phyloP scores from a whole-genome alignment of 2,888 invertebrate genomes.

The Elmis aenea region DNA sequence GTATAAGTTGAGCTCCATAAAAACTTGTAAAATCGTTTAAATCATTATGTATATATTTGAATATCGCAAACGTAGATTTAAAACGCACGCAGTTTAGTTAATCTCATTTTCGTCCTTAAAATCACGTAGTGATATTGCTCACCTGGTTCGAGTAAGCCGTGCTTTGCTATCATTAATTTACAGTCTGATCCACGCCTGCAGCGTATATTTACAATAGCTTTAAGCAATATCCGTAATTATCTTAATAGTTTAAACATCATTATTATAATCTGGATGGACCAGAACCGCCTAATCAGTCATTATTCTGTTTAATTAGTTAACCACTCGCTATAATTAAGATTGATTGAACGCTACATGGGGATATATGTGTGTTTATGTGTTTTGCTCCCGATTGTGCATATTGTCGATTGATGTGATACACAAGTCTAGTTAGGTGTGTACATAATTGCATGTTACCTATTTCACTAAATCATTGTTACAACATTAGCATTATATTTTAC shows the following conservation, averaged over 20 bases:
- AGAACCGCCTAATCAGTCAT: slow-evolving; percentile 20
- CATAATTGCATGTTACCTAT: no score
- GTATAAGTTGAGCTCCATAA: no score
- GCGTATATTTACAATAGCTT: slow-evolving; percentile 19
- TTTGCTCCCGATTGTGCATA: no score
- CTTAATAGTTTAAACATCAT: slow-evolving; percentile 25
- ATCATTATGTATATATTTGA: no score
- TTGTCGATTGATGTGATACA: no score
- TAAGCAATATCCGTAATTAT: slow-evolving; percentile 19
- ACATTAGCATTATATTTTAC: no score
- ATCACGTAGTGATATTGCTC: slow-evolving; percentile 17
- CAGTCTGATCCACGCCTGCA: slow-evolving; percentile 13
- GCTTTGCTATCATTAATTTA: slow-evolving; percentile 24
- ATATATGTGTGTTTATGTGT: no score
- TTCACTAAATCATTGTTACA: no score
- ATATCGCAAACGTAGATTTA: no score
- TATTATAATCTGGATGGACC: slow-evolving; percentile 18
- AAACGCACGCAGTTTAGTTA: slow-evolving; percentile 13
- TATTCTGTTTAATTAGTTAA: slow-evolving; percentile 28
- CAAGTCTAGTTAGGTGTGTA: no score
- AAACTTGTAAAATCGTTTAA: no score
- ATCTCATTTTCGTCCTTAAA: slow-evolving; percentile 12
- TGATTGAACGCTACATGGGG: no score
- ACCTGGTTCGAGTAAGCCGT: slow-evolving; percentile 20
- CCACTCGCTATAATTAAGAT: slow-evolving; percentile 27